Percentiles rank a stretch among this genome's conserved stretches.
Evolutionary conservation across 2,888 invertebrate genomes (phyloP).

Genomic region (Leptopilina syphax): DNA sequence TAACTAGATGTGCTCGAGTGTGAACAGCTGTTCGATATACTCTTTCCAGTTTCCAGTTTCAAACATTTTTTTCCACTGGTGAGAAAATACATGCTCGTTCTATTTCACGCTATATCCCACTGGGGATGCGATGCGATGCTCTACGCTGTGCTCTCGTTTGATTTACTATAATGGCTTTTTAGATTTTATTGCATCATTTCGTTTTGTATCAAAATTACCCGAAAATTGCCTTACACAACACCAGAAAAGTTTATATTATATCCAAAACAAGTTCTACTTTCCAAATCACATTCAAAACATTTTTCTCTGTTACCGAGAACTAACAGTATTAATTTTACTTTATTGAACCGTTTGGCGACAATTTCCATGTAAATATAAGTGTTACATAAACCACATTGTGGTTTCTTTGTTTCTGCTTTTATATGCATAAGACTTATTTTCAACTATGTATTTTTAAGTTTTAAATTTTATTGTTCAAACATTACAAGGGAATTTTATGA

Average conservation of each 20-base stretch:
- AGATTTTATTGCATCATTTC: not conserved
- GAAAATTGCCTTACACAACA: not conserved
- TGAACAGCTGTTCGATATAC: conserved; percentile 37
- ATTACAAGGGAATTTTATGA: conserved; percentile 11
- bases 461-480: not conserved
- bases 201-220: not conserved
- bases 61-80: conserved; percentile 11
- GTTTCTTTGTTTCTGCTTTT: not conserved
- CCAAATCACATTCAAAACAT: not conserved
- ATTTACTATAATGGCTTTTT: conserved; percentile 26
- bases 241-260: not conserved
- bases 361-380: not conserved
- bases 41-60: conserved; percentile 31
- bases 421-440: not conserved
- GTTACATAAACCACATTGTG: not conserved
- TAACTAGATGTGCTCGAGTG: conserved; percentile 26
- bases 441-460: not conserved
- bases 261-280: not conserved
- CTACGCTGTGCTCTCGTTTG: not conserved
- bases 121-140: not conserved
- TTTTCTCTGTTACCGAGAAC: too few species aligned
- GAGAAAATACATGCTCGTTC: conserved; percentile 29
- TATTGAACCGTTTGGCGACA: not conserved
- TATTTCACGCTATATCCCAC: conserved; percentile 24
- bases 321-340: too few species aligned